These are phyloP conservation scores for Gymnocephalus cernua DNA, from an alignment of 2,113 vertebrate genomes.

Conservation along the genomic window DNA sequence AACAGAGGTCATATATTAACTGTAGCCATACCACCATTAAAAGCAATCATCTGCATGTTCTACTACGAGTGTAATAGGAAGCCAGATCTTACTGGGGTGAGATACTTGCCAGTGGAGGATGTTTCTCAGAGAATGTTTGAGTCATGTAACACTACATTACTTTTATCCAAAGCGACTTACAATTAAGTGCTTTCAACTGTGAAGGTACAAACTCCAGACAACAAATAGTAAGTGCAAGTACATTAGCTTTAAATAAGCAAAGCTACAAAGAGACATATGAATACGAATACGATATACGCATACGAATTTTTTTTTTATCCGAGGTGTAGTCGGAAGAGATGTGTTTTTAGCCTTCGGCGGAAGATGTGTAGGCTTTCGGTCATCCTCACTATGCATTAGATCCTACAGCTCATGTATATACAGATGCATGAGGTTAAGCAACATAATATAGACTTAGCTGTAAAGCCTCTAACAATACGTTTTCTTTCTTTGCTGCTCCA, in stretches of 20 bases:
- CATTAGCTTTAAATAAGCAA: too few species aligned
- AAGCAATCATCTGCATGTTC: conserved; percentile 1
- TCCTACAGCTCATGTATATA: background rate
- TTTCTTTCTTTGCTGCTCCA: conserved; percentile 9
- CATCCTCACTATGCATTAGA: background rate
- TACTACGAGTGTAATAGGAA: background rate
- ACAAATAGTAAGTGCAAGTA: too few species aligned
- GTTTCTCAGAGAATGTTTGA: background rate
- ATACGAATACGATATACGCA: too few species aligned
- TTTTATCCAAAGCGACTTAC: too few species aligned
- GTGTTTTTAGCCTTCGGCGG: too few species aligned
- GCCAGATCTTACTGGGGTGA: background rate
- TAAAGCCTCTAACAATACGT: background rate
- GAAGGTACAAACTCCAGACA: too few species aligned
- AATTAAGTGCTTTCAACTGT: too few species aligned
- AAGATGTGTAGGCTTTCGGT: too few species aligned
- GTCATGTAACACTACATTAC: background rate
- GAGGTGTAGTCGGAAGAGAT: too few species aligned
- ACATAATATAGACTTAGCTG: conserved; percentile 3
- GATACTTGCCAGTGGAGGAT: background rate
- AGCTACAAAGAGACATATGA: too few species aligned
- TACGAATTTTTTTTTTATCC: too few species aligned
- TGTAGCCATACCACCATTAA: background rate
- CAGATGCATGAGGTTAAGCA: conserved; percentile 11
- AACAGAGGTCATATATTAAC: too few species aligned